phyloP scores from a whole-genome alignment of 2,888 invertebrate genomes.

The Pemphredon lugubris region DNA sequence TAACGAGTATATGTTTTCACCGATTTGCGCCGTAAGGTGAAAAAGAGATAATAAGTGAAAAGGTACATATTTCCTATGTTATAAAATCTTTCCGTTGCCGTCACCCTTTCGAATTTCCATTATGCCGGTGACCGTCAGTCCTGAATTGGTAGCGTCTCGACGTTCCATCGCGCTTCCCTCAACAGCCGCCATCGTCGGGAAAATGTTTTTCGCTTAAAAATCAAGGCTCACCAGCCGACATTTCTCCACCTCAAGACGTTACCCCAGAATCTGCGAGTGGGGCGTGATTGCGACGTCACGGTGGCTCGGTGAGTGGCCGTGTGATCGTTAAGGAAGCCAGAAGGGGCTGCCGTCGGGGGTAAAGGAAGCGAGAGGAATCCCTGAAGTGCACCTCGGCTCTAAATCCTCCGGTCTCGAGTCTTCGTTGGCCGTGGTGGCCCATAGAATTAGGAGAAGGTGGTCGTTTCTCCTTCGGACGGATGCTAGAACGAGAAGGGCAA shows the following conservation, averaged over 20 bases:
- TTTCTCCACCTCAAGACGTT: conserved; percentile 11
- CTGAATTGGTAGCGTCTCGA: too few relatives aligned
- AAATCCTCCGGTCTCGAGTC: conserved; percentile 61
- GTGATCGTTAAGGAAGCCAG: conserved; percentile 62
- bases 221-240: conserved; percentile 7
- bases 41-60: too few relatives aligned
- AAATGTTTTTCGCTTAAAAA: conserved; percentile 15
- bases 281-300: conserved; percentile 53
- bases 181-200: not conserved
- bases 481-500: conserved; percentile 15
- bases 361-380: conserved; percentile 59
- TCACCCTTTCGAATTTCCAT: too few relatives aligned
- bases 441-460: conserved; percentile 59
- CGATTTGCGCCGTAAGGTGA: too few relatives aligned
- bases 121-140: too few relatives aligned
- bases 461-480: conserved; percentile 41
- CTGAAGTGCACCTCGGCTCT: conserved; percentile 72
- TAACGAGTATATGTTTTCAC: too few relatives aligned
- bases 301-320: conserved; percentile 65
- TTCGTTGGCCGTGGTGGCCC: conserved; percentile 29
- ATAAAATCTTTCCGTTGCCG: too few relatives aligned
- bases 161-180: too few relatives aligned
- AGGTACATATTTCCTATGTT: too few relatives aligned
- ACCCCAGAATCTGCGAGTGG: conserved; percentile 19
- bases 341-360: not conserved